Conservation (phyloP, 2,888 invertebrate species). For the Plusia festucae region DNA sequence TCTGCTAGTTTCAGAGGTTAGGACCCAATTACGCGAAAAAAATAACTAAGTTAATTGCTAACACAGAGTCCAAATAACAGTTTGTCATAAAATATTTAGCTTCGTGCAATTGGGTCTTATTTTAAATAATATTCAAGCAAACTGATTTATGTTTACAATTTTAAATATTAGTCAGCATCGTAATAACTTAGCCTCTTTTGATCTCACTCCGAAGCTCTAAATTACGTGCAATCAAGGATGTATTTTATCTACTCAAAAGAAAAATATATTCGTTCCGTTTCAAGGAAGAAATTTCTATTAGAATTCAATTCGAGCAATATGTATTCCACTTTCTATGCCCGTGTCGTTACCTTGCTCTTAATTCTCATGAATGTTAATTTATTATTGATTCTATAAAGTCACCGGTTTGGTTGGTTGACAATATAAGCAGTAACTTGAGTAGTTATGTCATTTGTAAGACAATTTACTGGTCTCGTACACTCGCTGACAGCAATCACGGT, state of each 20-base stretch:
- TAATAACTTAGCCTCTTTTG: neutral
- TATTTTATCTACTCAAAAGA: constrained; percentile 14
- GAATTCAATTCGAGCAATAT: constrained; percentile 17
- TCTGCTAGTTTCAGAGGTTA: too few species aligned
- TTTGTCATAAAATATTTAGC: too few species aligned
- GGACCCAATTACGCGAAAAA: too few species aligned
- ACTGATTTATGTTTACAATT: neutral
- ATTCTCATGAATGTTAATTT: constrained; percentile 17
- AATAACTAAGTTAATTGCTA: too few species aligned
- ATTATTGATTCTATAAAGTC: constrained; percentile 31
- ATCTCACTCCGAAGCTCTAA: neutral
- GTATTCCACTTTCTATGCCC: constrained; percentile 9
- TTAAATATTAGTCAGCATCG: neutral
- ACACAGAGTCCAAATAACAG: too few species aligned
- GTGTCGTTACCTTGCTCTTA: constrained; percentile 13
- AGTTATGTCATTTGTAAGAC: constrained; percentile 3
- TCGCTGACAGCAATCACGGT: too few species aligned
- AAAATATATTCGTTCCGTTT: constrained; percentile 7
- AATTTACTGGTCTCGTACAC: neutral
- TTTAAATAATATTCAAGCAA: too few species aligned
- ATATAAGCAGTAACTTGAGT: constrained; percentile 8
- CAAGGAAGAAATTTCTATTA: constrained; percentile 17
- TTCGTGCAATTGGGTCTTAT: too few species aligned
- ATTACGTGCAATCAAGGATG: constrained; percentile 29
- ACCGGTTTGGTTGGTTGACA: neutral